Evolutionary conservation across 2,113 vertebrate species (phyloP), one percentile per base, ranked within the genome.

Genomic region (Oreochromis spilurus): DNA sequence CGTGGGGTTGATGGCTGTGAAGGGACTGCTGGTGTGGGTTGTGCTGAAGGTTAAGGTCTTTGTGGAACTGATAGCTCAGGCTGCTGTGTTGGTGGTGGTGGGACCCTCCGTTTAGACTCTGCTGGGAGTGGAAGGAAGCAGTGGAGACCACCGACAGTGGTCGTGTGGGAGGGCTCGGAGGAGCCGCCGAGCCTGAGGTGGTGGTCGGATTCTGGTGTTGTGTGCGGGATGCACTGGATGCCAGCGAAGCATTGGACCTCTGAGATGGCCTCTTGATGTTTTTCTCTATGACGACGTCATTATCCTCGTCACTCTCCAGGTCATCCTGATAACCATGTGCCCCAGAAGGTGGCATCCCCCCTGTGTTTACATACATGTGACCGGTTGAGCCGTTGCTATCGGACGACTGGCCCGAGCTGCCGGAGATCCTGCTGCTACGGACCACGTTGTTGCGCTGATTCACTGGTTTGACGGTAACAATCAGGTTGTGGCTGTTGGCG

Each of bases 401-500:
- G 2, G 97, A 97, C 5, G 98, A 97, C 89, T 98, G 98, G 58
- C 97, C 97, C 1, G 97, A 98, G 94, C 98, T 97, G 72, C 98
- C 97, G 0, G 98, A 97, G 79, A 97, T 97, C 54, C 98, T 96
- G 91, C 98, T 97, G 93, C 97, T 96, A 21, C 99, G 97, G 72
- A 99, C 97, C 78, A 99, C 97, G 80, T 99, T 99, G 95, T 99
- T 99, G 90, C 98, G 97, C 96, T 99, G 99, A 94, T 99, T 99
- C 62, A 98, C 98, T 0, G 98, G 99, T 95, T 99, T 99, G 75
- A 99, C 99, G 0, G 99, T 99, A 92, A 99, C 97, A 4, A 99
- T 99, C 86, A 99, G 97, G 87, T 99, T 99, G 95, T 99, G 98
- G 95, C 99, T 99, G 96, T 99, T 99, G 90, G 99, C 99, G 19